Evolutionary conservation across 2,113 vertebrate genomes (phyloP).

Genomic region (Plotosus lineatus): DNA sequence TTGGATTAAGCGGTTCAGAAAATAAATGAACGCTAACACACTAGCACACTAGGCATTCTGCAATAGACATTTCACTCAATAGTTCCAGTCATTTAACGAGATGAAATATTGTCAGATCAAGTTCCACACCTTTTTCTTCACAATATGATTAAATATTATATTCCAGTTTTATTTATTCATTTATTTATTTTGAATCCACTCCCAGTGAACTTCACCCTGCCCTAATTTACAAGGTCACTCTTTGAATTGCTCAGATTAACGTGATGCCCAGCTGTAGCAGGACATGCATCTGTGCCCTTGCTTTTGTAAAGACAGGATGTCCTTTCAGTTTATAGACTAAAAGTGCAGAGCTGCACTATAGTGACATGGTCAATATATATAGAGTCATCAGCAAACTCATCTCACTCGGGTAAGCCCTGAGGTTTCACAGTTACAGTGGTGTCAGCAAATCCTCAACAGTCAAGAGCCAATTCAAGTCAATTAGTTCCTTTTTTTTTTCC

Average conservation of each 20-base stretch:
- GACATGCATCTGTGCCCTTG: conserved; percentile 25
- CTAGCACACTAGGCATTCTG: not conserved
- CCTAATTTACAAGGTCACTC: conserved; percentile 59
- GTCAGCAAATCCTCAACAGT: conserved; percentile 36
- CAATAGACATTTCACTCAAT: not conserved
- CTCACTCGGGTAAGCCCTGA: conserved; percentile 10
- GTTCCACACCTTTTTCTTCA: not conserved
- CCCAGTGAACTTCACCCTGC: conserved; percentile 41
- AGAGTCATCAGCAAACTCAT: conserved; percentile 17
- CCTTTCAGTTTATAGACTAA: conserved; percentile 13
- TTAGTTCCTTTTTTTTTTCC: conserved; percentile 29
- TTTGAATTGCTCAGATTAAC: conserved; percentile 53
- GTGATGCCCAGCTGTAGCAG: conserved; percentile 40
- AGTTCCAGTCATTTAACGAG: not conserved
- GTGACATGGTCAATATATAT: not conserved
- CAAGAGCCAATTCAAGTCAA: conserved; percentile 35
- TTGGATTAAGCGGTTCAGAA: too few relatives aligned
- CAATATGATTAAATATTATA: conserved; percentile 28
- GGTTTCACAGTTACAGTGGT: conserved; percentile 8
- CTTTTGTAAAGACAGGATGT: not conserved
- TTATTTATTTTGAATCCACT: too few relatives aligned
- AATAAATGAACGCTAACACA: too few relatives aligned
- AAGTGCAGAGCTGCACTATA: conserved; percentile 19
- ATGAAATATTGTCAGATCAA: not conserved
- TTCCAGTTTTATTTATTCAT: too few relatives aligned